These are phyloP conservation scores for Ochotona curzoniae DNA, from an alignment of 2,113 vertebrate genomes.

Conservation along the genomic window DNA sequence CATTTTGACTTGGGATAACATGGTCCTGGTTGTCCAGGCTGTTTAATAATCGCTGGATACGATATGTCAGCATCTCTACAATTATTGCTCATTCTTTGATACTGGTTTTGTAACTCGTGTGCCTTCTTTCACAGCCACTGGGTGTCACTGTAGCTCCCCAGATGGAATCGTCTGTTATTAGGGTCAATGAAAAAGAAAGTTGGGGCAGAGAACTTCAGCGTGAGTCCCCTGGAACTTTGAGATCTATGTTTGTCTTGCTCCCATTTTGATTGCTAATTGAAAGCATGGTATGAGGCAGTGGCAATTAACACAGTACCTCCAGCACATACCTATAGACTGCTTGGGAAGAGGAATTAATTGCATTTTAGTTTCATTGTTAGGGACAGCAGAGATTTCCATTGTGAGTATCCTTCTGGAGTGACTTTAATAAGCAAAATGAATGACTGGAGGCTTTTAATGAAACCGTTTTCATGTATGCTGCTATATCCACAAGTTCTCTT, in stretches of 20 bases:
- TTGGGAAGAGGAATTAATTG: slow-evolving; percentile 70
- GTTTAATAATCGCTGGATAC: background rate
- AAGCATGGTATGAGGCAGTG: slow-evolving; percentile 50
- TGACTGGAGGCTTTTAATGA: slow-evolving; percentile 71
- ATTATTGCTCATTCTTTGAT: background rate
- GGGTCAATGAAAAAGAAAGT: background rate
- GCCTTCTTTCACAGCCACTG: slow-evolving; percentile 70
- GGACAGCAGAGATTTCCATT: slow-evolving; percentile 59
- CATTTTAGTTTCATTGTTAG: slow-evolving; percentile 56
- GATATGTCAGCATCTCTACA: background rate
- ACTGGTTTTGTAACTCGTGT: background rate
- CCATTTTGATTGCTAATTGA: slow-evolving; percentile 74
- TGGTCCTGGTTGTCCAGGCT: background rate
- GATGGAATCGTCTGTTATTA: slow-evolving; percentile 6
- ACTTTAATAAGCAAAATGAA: slow-evolving; percentile 76
- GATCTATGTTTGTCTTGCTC: slow-evolving; percentile 62
- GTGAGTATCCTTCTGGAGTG: slow-evolving; percentile 62
- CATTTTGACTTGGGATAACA: background rate
- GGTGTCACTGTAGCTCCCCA: slow-evolving; percentile 78
- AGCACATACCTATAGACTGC: slow-evolving; percentile 26
- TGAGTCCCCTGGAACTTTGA: slow-evolving; percentile 67
- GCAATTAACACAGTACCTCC: slow-evolving; percentile 65
- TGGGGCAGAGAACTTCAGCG: slow-evolving; percentile 21
- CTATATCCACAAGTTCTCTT: background rate
- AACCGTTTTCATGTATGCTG: slow-evolving; percentile 28